phyloP scores from a whole-genome alignment of 2,797 vertebrate species.

The Pygocentrus nattereri region DNA sequence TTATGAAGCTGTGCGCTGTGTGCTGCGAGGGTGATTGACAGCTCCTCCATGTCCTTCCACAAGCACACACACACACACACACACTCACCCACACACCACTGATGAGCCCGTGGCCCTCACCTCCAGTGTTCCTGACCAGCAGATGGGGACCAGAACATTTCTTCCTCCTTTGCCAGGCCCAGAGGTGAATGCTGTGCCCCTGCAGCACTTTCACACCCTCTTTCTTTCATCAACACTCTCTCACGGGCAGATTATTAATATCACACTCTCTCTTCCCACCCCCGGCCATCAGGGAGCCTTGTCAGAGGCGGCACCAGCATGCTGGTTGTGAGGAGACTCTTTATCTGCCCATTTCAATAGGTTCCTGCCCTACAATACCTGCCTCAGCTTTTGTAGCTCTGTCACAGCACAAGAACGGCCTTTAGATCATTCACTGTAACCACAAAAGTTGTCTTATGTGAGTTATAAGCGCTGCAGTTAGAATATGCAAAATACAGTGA shows the following conservation, averaged over 20 bases:
- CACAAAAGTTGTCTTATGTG: not conserved
- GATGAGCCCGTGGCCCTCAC: not conserved
- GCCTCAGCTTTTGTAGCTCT: constrained; percentile 4
- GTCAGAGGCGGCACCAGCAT: constrained; percentile 20
- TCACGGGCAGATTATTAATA: constrained; percentile 65
- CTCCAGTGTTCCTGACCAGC: constrained; percentile 39
- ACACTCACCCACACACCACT: not conserved
- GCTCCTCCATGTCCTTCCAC: constrained; percentile 38
- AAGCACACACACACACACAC: constrained; percentile 11
- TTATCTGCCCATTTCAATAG: constrained; percentile 20
- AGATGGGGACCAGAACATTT: constrained; percentile 25
- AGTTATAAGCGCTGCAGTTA: too few species aligned
- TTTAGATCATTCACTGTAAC: not conserved
- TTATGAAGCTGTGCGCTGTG: constrained; percentile 48
- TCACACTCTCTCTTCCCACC: constrained; percentile 28
- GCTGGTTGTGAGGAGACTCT: not conserved
- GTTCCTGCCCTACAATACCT: constrained; percentile 1
- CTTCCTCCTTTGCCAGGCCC: not conserved
- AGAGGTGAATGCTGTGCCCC: constrained; percentile 28
- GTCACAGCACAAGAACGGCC: not conserved
- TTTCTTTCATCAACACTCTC: constrained; percentile 61
- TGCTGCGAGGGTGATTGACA: constrained; percentile 51
- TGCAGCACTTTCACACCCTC: constrained; percentile 58
- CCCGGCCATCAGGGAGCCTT: constrained; percentile 27
- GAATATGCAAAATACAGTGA: too few species aligned